Evolutionary conservation across 2,888 invertebrate species (phyloP), one percentile per base, ranked within the genome.

Genomic region (Leucoma salicis): DNA sequence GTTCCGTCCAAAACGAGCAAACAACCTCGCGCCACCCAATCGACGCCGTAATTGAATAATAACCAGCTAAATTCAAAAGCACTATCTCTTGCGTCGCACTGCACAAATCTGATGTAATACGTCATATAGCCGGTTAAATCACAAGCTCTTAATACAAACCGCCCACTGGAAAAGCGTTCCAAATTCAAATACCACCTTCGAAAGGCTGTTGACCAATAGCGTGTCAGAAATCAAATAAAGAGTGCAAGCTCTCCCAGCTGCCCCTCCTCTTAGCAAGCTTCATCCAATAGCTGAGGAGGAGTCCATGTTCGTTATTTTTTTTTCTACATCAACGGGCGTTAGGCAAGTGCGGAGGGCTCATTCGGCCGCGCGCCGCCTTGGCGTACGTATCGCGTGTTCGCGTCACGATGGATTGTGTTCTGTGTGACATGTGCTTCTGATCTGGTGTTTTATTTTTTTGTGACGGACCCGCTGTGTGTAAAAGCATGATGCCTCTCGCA

Each of bases 401-500:
- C 80, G 78, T 75, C 79, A 79, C 66, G 69, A 87, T 87, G 87
- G 87, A 87, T 88, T 86, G 88, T 83, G 88, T 70, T 83, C 57
- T 61, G 83, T 87, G 85, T 85, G 79, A 82, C 82, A 83, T 84
- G 88, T 87, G 85, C 74, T 79, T 78, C 70, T 82, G 74, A 78
- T 79, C 79, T 76, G 66, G 76, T 78, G 75, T 74, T 79, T 72
- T 46, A 49, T 53, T 58, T 61, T 27, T 76, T 81, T 79, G 86
- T 88, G 84, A 69, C 82, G 77, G 82, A 82, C 80, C 60, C 63
- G 74, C 71, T 76, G 76, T 78, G 82, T 76, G 77, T 60, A 63
- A 78, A 86, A 94, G 91, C 91, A 97, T 96, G 96, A 96, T 97
- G 96, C 96, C 96, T 91, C 93, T 96, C 92, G 96, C 96, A 93